Conservation (phyloP, 1,140 invertebrate species). For the Procambarus clarkii region DNA sequence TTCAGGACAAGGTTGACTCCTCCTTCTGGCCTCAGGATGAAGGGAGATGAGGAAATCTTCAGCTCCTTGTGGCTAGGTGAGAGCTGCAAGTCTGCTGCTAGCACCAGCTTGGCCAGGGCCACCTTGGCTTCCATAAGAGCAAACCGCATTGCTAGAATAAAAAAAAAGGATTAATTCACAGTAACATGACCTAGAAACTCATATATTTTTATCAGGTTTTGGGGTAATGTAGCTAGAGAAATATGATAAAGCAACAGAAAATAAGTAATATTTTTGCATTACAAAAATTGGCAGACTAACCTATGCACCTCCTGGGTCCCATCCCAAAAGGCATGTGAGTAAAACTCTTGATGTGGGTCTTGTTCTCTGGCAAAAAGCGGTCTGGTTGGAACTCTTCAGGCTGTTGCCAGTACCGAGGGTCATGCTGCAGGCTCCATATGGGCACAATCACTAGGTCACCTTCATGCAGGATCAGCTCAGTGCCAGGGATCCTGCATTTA, state of each 20-base stretch:
- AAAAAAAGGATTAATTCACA: too few relatives aligned
- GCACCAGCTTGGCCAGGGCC: slow-evolving; percentile 21
- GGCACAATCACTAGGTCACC: not conserved
- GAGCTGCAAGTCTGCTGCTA: not conserved
- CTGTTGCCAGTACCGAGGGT: slow-evolving; percentile 16
- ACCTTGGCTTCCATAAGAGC: slow-evolving; percentile 2
- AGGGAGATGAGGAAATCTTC: not conserved
- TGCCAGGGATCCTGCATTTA: too few relatives aligned
- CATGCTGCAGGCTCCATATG: slow-evolving; percentile 21
- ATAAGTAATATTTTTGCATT: too few relatives aligned
- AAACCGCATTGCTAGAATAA: too few relatives aligned
- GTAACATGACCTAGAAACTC: too few relatives aligned
- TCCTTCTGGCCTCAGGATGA: not conserved
- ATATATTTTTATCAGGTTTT: too few relatives aligned
- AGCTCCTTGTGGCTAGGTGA: not conserved
- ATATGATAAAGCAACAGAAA: too few relatives aligned
- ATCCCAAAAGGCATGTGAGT: too few relatives aligned
- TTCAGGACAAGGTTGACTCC: not conserved
- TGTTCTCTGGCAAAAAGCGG: slow-evolving; percentile 36
- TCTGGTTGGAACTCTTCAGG: slow-evolving; percentile 27
- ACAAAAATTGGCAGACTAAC: too few relatives aligned
- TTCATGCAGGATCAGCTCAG: too few relatives aligned
- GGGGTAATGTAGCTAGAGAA: too few relatives aligned
- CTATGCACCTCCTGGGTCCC: slow-evolving; percentile 32
- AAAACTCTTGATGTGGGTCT: slow-evolving; percentile 9